Conservation (phyloP, 2,797 vertebrate species). For the Gambusia yucatana region DNA sequence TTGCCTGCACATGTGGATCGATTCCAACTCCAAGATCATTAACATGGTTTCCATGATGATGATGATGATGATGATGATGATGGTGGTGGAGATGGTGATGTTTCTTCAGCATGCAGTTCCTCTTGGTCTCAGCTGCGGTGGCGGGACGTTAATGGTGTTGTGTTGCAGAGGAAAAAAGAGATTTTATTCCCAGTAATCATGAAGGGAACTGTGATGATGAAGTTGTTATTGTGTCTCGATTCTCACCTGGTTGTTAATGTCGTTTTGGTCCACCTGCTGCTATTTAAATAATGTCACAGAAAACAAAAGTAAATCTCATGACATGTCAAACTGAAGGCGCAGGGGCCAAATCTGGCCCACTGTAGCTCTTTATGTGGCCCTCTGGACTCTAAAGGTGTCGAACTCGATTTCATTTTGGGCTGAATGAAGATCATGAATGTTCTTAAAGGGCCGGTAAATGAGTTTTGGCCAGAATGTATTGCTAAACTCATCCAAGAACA, state of each 20-base stretch:
- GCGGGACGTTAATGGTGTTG: slow-evolving; percentile 29
- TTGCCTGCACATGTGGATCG: slow-evolving; percentile 56
- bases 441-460: too few relatives aligned
- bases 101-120: slow-evolving; percentile 36
- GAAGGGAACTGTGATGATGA: slow-evolving; percentile 3
- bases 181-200: slow-evolving; percentile 1
- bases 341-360: too few relatives aligned
- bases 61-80: slow-evolving; percentile 27
- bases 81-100: slow-evolving; percentile 21
- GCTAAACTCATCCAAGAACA: too few relatives aligned
- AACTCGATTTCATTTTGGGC: too few relatives aligned
- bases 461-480: too few relatives aligned
- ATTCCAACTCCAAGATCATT: slow-evolving; percentile 61
- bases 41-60: slow-evolving; percentile 63
- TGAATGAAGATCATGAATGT: too few relatives aligned
- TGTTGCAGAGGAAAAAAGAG: slow-evolving; percentile 20
- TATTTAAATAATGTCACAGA: slow-evolving; percentile 21
- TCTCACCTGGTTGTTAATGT: slow-evolving; percentile 6
- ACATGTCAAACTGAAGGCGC: too few relatives aligned
- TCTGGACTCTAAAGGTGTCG: too few relatives aligned
- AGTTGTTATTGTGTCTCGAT: slow-evolving; percentile 18
- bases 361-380: too few relatives aligned
- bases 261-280: slow-evolving; percentile 20
- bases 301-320: not conserved
- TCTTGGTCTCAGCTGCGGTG: slow-evolving; percentile 47